Conservation (phyloP, 2,797 vertebrate genomes). For the Odontamblyopus lacepedii region DNA sequence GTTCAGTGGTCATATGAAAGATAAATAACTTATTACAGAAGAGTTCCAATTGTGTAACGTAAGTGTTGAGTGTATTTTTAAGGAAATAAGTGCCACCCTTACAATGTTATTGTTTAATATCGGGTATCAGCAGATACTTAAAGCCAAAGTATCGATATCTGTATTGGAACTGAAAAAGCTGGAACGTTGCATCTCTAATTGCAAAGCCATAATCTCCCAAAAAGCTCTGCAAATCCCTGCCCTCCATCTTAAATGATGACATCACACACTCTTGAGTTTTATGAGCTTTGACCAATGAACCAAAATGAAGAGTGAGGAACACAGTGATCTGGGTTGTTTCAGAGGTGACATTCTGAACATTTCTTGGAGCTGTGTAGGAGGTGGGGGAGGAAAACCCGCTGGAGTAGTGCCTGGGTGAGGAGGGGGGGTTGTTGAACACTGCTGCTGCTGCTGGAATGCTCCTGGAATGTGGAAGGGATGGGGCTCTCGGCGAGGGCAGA, state of each 20-base stretch:
- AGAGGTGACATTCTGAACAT: conserved; percentile 60
- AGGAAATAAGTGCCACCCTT: too few species aligned
- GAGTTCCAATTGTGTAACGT: too few species aligned
- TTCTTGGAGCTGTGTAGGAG: conserved; percentile 40
- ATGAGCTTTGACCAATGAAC: not conserved
- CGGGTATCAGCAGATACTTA: too few species aligned
- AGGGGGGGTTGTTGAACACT: conserved; percentile 59
- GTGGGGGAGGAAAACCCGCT: conserved; percentile 18
- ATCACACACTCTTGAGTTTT: not conserved
- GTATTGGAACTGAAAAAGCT: too few species aligned
- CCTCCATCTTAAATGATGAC: not conserved
- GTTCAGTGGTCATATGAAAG: too few species aligned
- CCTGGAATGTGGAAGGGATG: conserved; percentile 63
- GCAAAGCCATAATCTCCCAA: not conserved
- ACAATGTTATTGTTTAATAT: too few species aligned
- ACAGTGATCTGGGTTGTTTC: conserved; percentile 52
- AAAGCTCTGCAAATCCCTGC: not conserved
- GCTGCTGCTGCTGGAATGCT: conserved; percentile 53
- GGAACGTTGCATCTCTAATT: too few species aligned
- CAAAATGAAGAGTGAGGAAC: conserved; percentile 51
- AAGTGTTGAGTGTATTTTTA: too few species aligned
- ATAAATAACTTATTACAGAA: too few species aligned
- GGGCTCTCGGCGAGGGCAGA: conserved; percentile 64
- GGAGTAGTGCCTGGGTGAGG: conserved; percentile 23
- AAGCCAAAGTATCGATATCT: too few species aligned